phyloP scores from a whole-genome alignment of 2,797 vertebrate species.

The Oreortyx pictus region DNA sequence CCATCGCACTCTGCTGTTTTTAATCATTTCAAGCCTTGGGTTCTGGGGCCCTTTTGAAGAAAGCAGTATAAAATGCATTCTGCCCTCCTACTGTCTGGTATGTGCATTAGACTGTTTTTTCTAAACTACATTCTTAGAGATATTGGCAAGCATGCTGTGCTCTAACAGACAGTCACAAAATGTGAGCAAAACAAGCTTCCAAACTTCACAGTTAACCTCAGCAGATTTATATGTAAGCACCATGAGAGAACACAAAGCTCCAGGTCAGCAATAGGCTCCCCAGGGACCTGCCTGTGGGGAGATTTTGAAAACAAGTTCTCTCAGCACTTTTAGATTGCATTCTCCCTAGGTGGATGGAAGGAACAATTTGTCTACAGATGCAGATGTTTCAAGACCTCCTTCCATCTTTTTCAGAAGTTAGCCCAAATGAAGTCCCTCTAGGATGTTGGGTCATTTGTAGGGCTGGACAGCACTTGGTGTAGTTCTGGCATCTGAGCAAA shows the following conservation, averaged over 20 bases:
- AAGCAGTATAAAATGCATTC: conserved; percentile 13
- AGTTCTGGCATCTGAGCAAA: not conserved
- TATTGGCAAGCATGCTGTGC: conserved; percentile 20
- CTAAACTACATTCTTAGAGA: conserved; percentile 54
- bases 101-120: conserved; percentile 33
- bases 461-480: not conserved
- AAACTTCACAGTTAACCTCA: not conserved
- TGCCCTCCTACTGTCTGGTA: conserved; percentile 44
- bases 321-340: not conserved
- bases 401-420: not conserved
- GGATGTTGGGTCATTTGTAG: not conserved
- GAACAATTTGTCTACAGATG: not conserved
- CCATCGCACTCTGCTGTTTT: conserved; percentile 9
- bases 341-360: not conserved
- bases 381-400: not conserved
- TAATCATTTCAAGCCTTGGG: conserved; percentile 4
- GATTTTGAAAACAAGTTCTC: not conserved
- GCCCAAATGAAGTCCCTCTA: not conserved
- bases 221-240: not conserved
- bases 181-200: fast-evolving
- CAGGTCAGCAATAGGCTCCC: not conserved
- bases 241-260: not conserved
- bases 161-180: not conserved
- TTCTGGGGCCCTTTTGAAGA: not conserved
- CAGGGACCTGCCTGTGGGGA: not conserved